Evolutionary conservation across 2,797 vertebrate genomes (phyloP), one percentile per base, ranked within the genome.

Genomic region (Notolepis coatsorum): DNA sequence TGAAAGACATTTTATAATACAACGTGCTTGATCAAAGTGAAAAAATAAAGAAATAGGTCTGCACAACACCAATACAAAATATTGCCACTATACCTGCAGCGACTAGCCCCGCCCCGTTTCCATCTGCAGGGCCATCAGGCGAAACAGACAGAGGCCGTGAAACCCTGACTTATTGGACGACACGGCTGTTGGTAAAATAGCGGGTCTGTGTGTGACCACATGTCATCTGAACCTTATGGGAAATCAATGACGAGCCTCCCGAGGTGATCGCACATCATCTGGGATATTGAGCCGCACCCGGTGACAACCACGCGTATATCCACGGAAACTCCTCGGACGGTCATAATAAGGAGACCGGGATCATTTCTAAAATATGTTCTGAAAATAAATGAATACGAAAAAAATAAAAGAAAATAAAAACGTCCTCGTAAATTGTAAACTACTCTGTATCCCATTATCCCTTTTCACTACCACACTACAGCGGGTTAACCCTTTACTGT

Each of bases 181-280:
- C 81, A 78, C 1, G 67, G 54, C 68, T 81, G 73, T 87, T 82
- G 71, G 77, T 85, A 84, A 89, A 87, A 85, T 80, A 80, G 38
- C 52, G 37, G 76, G 71, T 72, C 71, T 42, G 69, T 7, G 64
- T 84, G 81, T 67, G 75, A 83, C 78, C 79, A 80, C 88, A 88
- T 86, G 76, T 82, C 80, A 85, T 85, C 73, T 71, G 61, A 51
- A 77, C 79, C 73, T 87, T 85, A 91, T 82, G 69, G 83, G 66
- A 90, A 92, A 92, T 90, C 87, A 81, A 91, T 91, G 65, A 5
- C 56, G 49, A 15, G 67, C 84, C 84, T 84, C 74, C 79, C 65
- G 5, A 43, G 80, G 65, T 79, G 76, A 80, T 80, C 76, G 87
- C 76, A 71, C 69, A 82, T 89, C 82, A 87, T 80, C 68, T 57